Evolutionary conservation across 1,140 invertebrate species (phyloP).

Genomic region (Atopsyche davidsoni): DNA sequence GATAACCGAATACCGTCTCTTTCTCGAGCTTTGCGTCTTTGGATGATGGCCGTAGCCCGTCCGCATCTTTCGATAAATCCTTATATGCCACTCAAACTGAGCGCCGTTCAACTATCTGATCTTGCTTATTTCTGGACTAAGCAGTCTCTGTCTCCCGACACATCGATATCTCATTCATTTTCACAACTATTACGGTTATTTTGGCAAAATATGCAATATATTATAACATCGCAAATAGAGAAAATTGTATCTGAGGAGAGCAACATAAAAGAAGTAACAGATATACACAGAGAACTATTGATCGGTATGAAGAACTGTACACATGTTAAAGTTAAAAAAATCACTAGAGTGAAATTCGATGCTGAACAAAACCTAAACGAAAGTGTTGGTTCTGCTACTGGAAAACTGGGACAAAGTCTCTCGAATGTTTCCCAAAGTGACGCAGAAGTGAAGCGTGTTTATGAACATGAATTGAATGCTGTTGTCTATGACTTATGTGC

Average conservation of each 20-base stretch:
- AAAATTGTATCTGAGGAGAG: constrained; percentile 29
- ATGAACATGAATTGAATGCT: constrained; percentile 40
- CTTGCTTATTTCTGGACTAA: constrained; percentile 25
- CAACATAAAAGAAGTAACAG: constrained; percentile 28
- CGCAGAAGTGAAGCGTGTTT: constrained; percentile 15
- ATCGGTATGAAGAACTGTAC: constrained; percentile 32
- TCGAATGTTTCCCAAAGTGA: constrained; percentile 18
- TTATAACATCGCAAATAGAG: constrained; percentile 39
- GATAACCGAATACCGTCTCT: constrained; percentile 28
- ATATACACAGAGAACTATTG: constrained; percentile 35
- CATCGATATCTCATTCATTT: constrained; percentile 36
- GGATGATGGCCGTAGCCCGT: constrained; percentile 15
- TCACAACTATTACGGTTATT: constrained; percentile 45
- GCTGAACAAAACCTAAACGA: constrained; percentile 12
- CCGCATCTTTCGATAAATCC: constrained; percentile 21
- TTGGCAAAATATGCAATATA: constrained; percentile 45
- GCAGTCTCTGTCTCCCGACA: constrained; percentile 9
- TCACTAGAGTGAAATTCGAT: constrained; percentile 35
- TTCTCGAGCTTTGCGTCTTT: constrained; percentile 17
- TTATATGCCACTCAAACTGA: constrained; percentile 21
- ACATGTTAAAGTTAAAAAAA: constrained; percentile 32
- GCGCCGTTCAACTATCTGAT: constrained; percentile 8
- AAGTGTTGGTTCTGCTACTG: neutral
- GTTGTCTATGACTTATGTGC: constrained; percentile 47
- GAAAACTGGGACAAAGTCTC: constrained; percentile 19